Evolutionary conservation across 2,113 vertebrate genomes (phyloP), one percentile per base, ranked within the genome.

Genomic region (Bos indicus): DNA sequence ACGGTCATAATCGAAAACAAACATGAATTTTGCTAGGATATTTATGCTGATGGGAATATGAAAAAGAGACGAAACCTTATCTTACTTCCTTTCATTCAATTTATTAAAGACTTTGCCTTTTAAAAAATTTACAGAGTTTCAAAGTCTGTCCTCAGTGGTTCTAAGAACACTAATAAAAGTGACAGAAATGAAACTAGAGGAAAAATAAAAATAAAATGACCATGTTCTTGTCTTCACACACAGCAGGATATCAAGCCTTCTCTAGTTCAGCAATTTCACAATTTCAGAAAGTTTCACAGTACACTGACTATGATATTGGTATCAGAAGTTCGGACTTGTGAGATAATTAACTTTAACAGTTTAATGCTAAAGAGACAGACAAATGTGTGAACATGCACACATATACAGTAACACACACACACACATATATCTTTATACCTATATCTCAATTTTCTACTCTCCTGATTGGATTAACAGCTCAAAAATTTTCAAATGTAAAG

Each of bases 151-250:
- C 90, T 92, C 90, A 89, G 60, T 26, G n/a, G 17, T 74, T 96
- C 62, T 92, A 92, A 93, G 90, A 90, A 77, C 52, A 85, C 82
- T 95, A 88, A 97, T 74, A 97, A 93, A 97, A 97, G 91, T 26
- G 62, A 57, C 6, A 91, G 57, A 88, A 86, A 88, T 97, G 86
- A 96, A 91, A 87, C 77, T 92, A 82, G 95, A 93, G 77, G 13
- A 92, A 95, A 90, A 52, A 46, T 52, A 97, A 95, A 97, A 96
- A 80, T 40, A 88, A 96, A 97, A 97, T 43, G 23, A 16, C 26
- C 6, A 71, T 16, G 82, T 5, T 74, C 25, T 64, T 17, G 9
- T 91, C 92, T 91, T 78, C 89, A 83, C 51, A 81, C 48, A 67
- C 43, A 83, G 57, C 56, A 89, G 78, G 83, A 10, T 52, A 25